Evolutionary conservation across 2,797 vertebrate species (phyloP).

Genomic region (Setipinna tenuifilis): DNA sequence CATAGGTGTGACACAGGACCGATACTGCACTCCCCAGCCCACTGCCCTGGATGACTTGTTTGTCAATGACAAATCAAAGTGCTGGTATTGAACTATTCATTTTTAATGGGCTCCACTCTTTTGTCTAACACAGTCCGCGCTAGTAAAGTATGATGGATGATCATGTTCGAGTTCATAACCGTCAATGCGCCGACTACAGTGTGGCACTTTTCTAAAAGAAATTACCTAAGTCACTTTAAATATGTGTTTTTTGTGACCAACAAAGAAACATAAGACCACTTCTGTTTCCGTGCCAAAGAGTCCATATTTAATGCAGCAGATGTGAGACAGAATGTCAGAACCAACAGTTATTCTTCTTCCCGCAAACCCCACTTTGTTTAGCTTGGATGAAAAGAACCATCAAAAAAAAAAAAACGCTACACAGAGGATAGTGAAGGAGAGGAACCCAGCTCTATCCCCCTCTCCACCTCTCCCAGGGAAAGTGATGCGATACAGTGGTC

Average conservation of each 20-base stretch:
- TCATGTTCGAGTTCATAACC: not conserved
- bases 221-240: not conserved
- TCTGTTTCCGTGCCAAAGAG: not conserved
- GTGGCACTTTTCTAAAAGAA: not conserved
- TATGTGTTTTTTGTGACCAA: not conserved
- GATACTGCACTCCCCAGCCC: slow-evolving; percentile 32
- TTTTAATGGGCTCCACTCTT: not conserved
- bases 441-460: not conserved
- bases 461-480: slow-evolving; percentile 7
- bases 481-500: not conserved
- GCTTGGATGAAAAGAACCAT: not conserved
- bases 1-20: slow-evolving; percentile 43
- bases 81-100: not conserved
- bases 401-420: not conserved
- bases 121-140: not conserved
- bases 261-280: not conserved
- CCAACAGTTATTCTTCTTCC: not conserved
- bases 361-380: not conserved
- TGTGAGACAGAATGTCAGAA: not conserved
- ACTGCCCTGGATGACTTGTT: slow-evolving; percentile 34
- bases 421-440: not conserved
- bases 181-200: not conserved
- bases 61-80: slow-evolving; percentile 28
- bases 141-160: slow-evolving; percentile 9
- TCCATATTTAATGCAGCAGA: not conserved